Conservation (phyloP, 2,797 vertebrate genomes). For the Diglossa cyanea region DNA sequence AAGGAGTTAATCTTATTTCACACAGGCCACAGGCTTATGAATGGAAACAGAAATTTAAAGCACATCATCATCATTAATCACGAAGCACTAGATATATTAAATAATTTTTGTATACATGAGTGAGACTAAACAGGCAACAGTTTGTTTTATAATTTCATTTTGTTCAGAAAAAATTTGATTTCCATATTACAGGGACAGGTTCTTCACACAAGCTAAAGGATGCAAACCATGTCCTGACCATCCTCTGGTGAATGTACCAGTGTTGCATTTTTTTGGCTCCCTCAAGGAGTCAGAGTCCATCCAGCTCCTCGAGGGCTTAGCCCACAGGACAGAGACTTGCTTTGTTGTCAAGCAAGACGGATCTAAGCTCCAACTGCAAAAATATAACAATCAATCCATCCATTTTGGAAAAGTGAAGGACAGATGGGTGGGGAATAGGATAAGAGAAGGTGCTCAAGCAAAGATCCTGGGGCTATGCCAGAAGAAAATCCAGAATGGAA, state of each 20-base stretch:
- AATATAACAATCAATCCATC: neutral
- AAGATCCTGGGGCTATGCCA: accelerated
- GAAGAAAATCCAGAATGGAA: neutral
- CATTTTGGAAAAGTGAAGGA: neutral
- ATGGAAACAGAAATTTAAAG: neutral
- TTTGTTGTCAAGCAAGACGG: neutral
- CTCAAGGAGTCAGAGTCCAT: neutral
- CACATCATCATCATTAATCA: neutral
- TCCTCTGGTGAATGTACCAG: neutral
- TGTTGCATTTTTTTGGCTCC: neutral
- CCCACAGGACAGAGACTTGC: neutral
- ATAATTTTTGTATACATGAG: neutral
- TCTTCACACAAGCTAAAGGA: neutral
- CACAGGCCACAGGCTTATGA: neutral
- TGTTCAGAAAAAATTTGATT: neutral
- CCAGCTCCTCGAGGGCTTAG: neutral
- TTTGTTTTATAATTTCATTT: neutral
- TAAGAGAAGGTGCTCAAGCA: neutral
- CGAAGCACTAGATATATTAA: neutral
- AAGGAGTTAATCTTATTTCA: neutral
- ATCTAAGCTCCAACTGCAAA: neutral
- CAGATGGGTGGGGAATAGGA: neutral
- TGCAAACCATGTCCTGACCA: neutral
- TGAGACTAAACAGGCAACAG: neutral
- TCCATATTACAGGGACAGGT: neutral